Base-by-base conservation (phyloP, 2,888 invertebrate genomes). In the Dascillus cervinus region DNA sequence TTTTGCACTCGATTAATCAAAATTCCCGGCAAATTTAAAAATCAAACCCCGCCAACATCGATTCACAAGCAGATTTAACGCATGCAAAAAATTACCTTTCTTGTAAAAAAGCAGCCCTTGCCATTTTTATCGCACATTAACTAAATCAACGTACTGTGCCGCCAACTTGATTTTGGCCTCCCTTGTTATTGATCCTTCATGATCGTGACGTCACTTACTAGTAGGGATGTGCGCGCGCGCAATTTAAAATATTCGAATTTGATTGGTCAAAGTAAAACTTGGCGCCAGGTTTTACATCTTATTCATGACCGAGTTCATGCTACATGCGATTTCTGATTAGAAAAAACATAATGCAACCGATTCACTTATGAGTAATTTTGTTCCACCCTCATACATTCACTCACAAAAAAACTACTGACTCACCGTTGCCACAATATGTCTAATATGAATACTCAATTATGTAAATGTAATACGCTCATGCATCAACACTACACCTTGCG, bases 111-210 rank as follows among this genome's bases (percentile, higher is more conserved):
- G 67, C 79, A 81, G 62, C 79, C 79, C 56, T 75, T 75, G 63
- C 75, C 75, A 66, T 75, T 75, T 69, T 74, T 75, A 70, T 79
- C 79, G 64, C 79, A 79, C 79, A 80, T 80, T 60, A 63, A 65
- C 64, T 57, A 55, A 55, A 53, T 35, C 42, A 35, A 46, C 36
- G 34, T 38, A 32, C 41, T 34, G 40, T 42, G 46, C 50, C 55
- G 51, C 55, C 58, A 53, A 55, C 58, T 57, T 53, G 52, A 52
- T 52, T 52, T 54, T 43, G 44, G 49, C 48, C 52, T 48, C 51
- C 51, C 50, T 44, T 44, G 46, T 49, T 56, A 57, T 55, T 57
- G 57, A 55, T 58, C 55, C n/a, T 53, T 44, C 44, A 42, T 40
- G 44, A n/a, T 38, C 24, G 46, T 53, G 52, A 54, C 55, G 56